A percentile compares a stretch with the other conserved stretches of the same genome.
Evolutionary conservation across 2,888 invertebrate species (phyloP).

Genomic region (Phyllotreta cruciferae): DNA sequence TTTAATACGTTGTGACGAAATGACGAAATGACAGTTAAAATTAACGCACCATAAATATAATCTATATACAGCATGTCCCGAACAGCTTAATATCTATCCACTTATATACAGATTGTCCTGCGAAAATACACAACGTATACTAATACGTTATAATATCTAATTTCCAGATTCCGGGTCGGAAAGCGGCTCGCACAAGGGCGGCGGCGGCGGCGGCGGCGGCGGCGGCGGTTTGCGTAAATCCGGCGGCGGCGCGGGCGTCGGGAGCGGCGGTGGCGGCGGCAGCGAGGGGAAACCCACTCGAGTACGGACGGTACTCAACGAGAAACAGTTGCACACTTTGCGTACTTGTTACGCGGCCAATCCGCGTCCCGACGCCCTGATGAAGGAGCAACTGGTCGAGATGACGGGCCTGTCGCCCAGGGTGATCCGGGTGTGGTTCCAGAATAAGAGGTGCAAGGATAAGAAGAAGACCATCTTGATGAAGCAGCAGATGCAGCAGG

Average conservation of each 20-base stretch:
- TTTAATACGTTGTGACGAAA: too few species aligned
- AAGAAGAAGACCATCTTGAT: slow-evolving; percentile 96
- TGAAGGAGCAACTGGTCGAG: slow-evolving; percentile 99
- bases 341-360: slow-evolving; percentile 98
- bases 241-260: slow-evolving; percentile 57
- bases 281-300: slow-evolving; percentile 97
- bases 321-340: slow-evolving; percentile 96
- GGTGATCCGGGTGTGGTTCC: slow-evolving; percentile 99
- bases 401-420: slow-evolving; percentile 97
- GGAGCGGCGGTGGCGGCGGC: slow-evolving; percentile 63
- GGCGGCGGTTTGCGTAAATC: slow-evolving; percentile 60
- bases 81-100: too few species aligned
- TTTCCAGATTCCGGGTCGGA: slow-evolving; percentile 90
- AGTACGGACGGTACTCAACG: slow-evolving; percentile 97
- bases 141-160: slow-evolving; percentile 2
- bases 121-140: too few species aligned
- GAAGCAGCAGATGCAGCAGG: slow-evolving; percentile 97
- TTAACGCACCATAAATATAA: too few species aligned
- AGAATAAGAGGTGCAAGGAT: slow-evolving; percentile 97
- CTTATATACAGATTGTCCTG: not conserved
- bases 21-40: too few species aligned
- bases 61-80: too few species aligned
- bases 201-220: slow-evolving; percentile 35
- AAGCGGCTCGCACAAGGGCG: slow-evolving; percentile 86
- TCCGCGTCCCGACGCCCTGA: slow-evolving; percentile 96